Evolutionary conservation across 2,797 vertebrate species (phyloP).

Genomic region (Gorsachius magnificus): DNA sequence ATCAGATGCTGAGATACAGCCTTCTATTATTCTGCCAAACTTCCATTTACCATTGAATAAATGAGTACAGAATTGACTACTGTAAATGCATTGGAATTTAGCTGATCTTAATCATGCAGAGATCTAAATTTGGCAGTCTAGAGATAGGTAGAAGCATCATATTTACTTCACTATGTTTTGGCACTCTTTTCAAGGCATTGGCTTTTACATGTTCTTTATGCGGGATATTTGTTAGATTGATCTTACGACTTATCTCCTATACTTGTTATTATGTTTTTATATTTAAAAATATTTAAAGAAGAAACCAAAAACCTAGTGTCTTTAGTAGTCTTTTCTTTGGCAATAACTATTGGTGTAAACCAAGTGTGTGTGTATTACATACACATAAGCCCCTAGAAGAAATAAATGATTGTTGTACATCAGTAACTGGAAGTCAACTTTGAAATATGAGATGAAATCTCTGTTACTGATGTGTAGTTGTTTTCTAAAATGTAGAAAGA

Average conservation of each 20-base stretch:
- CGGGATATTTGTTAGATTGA: not conserved
- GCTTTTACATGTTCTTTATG: not conserved
- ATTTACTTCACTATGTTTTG: not conserved
- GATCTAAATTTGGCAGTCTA: not conserved
- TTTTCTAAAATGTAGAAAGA: not conserved
- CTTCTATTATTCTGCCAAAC: not conserved
- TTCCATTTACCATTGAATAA: not conserved
- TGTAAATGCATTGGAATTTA: not conserved
- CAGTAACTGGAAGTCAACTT: not conserved
- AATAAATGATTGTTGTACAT: not conserved
- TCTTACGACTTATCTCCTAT: not conserved
- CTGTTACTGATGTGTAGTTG: not conserved
- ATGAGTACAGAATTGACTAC: not conserved
- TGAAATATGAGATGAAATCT: not conserved
- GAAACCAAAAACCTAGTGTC: not conserved
- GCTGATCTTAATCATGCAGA: not conserved
- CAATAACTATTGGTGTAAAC: not conserved
- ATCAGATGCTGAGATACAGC: not conserved
- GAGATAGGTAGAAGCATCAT: not conserved
- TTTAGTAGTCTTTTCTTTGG: not conserved
- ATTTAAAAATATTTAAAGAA: not conserved
- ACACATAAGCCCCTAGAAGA: not conserved
- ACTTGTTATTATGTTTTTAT: not conserved
- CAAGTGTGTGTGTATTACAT: not conserved
- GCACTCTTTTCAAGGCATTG: not conserved